phyloP scores from a whole-genome alignment of 2,113 vertebrate species.

The Raja brachyura region DNA sequence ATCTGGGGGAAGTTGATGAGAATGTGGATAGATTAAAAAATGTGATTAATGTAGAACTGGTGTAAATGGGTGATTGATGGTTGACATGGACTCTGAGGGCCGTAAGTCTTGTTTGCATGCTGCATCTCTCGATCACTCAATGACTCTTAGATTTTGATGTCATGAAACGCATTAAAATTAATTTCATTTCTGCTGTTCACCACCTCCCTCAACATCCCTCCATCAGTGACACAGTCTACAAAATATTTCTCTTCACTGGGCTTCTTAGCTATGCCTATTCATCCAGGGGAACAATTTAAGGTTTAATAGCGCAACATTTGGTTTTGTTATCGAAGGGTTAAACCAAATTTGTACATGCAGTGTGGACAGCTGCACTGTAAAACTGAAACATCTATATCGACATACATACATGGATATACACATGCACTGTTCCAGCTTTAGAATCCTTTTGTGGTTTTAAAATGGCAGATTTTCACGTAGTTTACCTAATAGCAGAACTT shows the following conservation, averaged over 20 bases:
- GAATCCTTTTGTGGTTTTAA: slow-evolving; percentile 72
- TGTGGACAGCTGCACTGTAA: slow-evolving; percentile 93
- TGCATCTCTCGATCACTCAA: no score
- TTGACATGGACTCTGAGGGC: no score
- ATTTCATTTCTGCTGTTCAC: background rate
- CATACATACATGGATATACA: slow-evolving; percentile 48
- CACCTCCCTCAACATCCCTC: background rate
- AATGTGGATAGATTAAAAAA: no score
- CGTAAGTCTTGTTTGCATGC: no score
- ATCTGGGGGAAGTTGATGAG: no score
- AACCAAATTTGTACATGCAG: slow-evolving; percentile 87
- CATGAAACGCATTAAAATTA: background rate
- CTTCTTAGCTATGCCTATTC: background rate
- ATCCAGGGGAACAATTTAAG: background rate
- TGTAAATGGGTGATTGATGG: no score
- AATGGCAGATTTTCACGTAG: slow-evolving; percentile 70
- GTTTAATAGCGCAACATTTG: background rate
- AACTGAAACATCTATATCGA: slow-evolving; percentile 63
- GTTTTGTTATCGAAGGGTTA: slow-evolving; percentile 62
- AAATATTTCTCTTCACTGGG: background rate
- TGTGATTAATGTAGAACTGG: no score
- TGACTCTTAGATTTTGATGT: background rate
- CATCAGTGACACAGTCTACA: background rate
- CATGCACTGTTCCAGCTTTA: slow-evolving; percentile 58
- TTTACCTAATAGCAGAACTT: slow-evolving; percentile 88